Conservation (phyloP, 2,113 vertebrate genomes). For the Mesembrinibis cayennensis region DNA sequence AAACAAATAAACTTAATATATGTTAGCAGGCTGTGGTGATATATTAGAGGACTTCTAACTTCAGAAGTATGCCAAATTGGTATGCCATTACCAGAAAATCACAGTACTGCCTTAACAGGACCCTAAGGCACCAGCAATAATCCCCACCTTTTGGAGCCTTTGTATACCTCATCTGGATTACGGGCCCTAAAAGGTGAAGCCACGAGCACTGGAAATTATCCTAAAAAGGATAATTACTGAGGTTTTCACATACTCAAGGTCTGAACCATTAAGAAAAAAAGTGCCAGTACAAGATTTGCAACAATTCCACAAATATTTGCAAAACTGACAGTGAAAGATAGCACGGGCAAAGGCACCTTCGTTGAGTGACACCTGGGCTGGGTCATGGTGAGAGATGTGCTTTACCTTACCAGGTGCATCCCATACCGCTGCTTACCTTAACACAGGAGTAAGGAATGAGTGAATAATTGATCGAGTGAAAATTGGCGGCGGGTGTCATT, state of each 20-base stretch:
- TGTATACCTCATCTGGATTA: not conserved
- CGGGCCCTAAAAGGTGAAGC: not conserved
- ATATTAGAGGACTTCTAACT: not conserved
- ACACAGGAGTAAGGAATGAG: rapidly evolving
- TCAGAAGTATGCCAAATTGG: not conserved
- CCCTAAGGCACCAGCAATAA: not conserved
- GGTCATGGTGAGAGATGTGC: rapidly evolving
- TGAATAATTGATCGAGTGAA: rapidly evolving
- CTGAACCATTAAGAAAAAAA: not conserved
- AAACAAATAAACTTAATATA: not conserved
- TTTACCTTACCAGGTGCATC: rapidly evolving
- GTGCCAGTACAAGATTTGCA: not conserved
- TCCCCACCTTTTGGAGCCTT: not conserved
- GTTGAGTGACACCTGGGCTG: rapidly evolving
- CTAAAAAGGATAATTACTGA: not conserved
- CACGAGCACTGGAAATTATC: not conserved
- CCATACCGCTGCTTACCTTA: not conserved
- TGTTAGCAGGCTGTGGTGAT: not conserved
- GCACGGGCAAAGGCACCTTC: rapidly evolving
- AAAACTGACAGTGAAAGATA: not conserved
- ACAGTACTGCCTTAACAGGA: not conserved
- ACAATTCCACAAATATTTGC: not conserved
- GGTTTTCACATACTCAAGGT: not conserved
- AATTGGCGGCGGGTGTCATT: not conserved
- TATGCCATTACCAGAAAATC: not conserved